Evolutionary conservation across 2,888 invertebrate genomes (phyloP).

Genomic region (Drosophila ustulata): DNA sequence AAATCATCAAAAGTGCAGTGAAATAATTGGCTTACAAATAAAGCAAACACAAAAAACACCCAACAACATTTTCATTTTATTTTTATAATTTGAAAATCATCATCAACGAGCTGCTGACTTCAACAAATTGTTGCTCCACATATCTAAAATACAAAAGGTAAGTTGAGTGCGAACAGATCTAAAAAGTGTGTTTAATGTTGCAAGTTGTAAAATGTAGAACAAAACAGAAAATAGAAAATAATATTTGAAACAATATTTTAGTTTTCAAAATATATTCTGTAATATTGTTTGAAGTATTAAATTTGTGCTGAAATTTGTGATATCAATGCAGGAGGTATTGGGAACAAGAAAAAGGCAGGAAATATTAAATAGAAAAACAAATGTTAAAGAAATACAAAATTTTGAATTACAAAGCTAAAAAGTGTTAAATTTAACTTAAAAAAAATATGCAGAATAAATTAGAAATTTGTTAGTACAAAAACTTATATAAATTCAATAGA

Average conservation of each 20-base stretch:
- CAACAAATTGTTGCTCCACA: slow-evolving; percentile 37
- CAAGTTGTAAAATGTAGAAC: no score
- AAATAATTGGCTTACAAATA: slow-evolving; percentile 24
- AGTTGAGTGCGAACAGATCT: slow-evolving; percentile 25
- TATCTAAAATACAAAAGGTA: slow-evolving; percentile 43
- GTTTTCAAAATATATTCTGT: no score
- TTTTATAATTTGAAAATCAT: slow-evolving; percentile 32
- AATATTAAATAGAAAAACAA: background rate
- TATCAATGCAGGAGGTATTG: no score
- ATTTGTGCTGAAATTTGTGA: no score
- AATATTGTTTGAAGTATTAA: no score
- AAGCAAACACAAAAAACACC: slow-evolving; percentile 15
- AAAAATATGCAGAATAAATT: no score
- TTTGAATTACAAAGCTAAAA: no score
- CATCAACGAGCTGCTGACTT: slow-evolving; percentile 17
- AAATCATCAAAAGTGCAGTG: slow-evolving; percentile 59
- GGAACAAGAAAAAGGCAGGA: background rate
- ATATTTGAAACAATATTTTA: no score
- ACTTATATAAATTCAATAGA: no score
- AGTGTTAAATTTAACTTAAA: no score
- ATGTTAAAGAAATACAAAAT: background rate
- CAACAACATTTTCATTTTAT: slow-evolving; percentile 28
- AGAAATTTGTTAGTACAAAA: no score
- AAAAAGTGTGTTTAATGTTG: slow-evolving; percentile 3
- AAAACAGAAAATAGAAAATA: background rate